A percentile compares a stretch with the other conserved stretches of the same genome.
Conservation (phyloP, 2,797 vertebrate species). For the Eulemur mongoz region DNA sequence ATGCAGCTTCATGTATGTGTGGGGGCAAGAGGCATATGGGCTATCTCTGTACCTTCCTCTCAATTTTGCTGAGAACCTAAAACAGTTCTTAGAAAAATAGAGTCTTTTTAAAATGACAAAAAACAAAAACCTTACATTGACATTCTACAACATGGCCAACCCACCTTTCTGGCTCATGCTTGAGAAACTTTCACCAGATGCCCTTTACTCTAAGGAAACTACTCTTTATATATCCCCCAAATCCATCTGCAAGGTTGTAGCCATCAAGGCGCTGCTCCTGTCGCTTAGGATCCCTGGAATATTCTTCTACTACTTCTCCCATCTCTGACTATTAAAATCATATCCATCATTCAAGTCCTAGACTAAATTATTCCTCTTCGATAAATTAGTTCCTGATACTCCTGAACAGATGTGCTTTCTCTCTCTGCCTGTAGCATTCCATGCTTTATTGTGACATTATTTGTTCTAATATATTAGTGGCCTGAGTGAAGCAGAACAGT, state of each 20-base stretch:
- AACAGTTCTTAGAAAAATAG: not conserved
- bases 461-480: not conserved
- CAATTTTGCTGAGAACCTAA: not conserved
- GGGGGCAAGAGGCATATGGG: not conserved
- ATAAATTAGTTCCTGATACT: conserved; percentile 11
- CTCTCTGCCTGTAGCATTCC: not conserved
- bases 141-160: not conserved
- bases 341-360: not conserved
- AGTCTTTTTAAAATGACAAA: not conserved
- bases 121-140: not conserved
- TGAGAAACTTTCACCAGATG: not conserved
- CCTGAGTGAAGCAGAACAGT: conserved; percentile 28
- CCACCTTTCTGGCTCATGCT: not conserved
- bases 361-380: conserved; percentile 31
- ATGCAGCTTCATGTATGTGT: not conserved
- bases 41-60: not conserved
- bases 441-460: not conserved
- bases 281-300: not conserved
- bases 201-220: not conserved
- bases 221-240: not conserved
- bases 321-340: conserved; percentile 22
- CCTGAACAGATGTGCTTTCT: conserved; percentile 19
- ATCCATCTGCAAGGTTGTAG: not conserved
- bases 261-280: not conserved
- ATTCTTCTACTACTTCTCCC: not conserved